Evolutionary conservation across 1,140 invertebrate species (phyloP), one percentile per base, ranked within the genome.

Genomic region (Vanessa atalanta): DNA sequence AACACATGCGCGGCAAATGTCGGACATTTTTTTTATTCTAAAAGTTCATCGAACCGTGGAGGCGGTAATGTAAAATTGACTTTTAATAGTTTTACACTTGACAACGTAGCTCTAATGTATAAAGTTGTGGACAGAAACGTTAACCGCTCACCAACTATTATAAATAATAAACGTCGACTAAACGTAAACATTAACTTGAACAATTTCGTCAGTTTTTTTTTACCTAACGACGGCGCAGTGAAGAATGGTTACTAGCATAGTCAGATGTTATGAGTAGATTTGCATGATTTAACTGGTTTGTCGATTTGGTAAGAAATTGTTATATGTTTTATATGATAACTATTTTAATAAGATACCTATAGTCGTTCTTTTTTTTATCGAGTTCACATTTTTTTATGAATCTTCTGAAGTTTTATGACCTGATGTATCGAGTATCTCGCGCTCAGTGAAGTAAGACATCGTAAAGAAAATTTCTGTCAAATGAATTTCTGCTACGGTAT

Each of bases 1-100:
- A 81, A 84, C 83, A 87, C 83, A 83, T 87, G 86, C 77, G 76
- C 43, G 67, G 79, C 83, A 84, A 86, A 86, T 85, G 82, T 55
- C 55, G 57, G 67, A 16, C 67, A 69, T 61, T 69, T 69, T 20
- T 20, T 60, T 69, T 69, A 69, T 69, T 60, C 37, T 8, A 43
- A 57, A 31, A 48, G 68, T 60, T 70, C 57, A 26, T 37, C 60
- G 68, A 70, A 70, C 68, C 57, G 57, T 63, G 47, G 55, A 53
- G 11, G 66, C 66, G 31, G 51, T 69, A 48, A 70, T 64, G 57
- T 61, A 37, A 37, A 61, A 61, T 61, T 15, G 55, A 60, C 55
- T 60, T 60, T 26, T 60, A 60, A 60, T 60, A 61, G 57, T 61
- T 61, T 61, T 26, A 61, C 57, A 61, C 23, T 61, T 57, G 53